Evolutionary conservation across 1,140 invertebrate genomes (phyloP), one percentile per base, ranked within the genome.

Genomic region (Dufourea novaeangliae): DNA sequence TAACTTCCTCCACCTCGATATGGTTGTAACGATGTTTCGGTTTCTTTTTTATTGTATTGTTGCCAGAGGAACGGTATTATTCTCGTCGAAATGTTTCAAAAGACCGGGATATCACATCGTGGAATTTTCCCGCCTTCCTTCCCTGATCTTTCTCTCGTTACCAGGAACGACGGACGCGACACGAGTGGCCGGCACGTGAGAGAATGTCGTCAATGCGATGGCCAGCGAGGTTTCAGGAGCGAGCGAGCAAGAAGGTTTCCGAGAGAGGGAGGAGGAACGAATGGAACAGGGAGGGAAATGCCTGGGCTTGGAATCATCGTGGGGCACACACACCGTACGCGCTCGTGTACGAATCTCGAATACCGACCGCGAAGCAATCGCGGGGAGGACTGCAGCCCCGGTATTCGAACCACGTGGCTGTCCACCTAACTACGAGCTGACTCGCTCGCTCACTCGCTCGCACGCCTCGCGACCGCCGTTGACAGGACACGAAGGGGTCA

Each of bases 121-220:
- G 66, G 66, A 78, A 71, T 63, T 50, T 77, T 73, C 41, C 59
- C 52, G 56, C 22, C 62, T 68, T 66, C 67, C n/a, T 64, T 66
- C 44, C 78, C 66, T 75, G 71, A 76, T 80, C 56, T 67, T 73
- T 70, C 80, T 81, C 84, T 71, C 62, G 70, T 80, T 88, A 87
- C 80, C 77, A 83, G 84, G 86, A 86, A 89, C 86, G 80, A 83
- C 78, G 72, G 79, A 83, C 78, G 83, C 79, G 85, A 89, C 86
- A 86, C 86, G 83, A 82, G 80, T 78, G 76, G 78, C 75, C 66
- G 82, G 79, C 82, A 91, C 91, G 91, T 92, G 91, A 92, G 89
- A 87, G 90, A 92, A 92, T 92, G 91, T 88, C 87, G 87, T 85
- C 88, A 87, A 90, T 88, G 87, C 79, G 69, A 83, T 37, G 56